Conservation (phyloP, 2,113 vertebrate species). For the Cottus gobio region DNA sequence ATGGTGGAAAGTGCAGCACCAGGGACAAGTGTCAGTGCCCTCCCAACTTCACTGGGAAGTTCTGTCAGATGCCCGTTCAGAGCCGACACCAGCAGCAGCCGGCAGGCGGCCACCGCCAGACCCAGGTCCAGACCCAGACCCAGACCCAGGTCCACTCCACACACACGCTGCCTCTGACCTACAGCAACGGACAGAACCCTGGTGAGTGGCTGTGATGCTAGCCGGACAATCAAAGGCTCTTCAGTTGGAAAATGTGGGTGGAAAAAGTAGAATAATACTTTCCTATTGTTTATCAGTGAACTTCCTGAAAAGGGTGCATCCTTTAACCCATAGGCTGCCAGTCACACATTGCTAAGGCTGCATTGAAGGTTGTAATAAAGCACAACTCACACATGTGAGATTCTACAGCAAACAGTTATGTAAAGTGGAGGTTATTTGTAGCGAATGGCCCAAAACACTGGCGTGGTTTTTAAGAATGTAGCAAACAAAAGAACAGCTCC, state of each 20-base stretch:
- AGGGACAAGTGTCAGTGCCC: conserved; percentile 98
- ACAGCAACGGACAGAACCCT: conserved; percentile 91
- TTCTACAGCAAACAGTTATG: neutral
- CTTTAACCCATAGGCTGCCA: neutral
- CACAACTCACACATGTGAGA: neutral
- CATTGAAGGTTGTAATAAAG: neutral
- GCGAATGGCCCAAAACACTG: conserved; percentile 3
- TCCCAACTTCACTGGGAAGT: conserved; percentile 95
- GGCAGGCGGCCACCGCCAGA: too few species aligned
- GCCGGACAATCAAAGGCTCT: neutral
- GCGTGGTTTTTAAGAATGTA: neutral
- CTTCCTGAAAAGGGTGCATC: too few species aligned
- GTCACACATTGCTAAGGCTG: neutral
- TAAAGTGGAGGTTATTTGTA: neutral
- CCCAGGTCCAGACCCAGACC: conserved; percentile 92
- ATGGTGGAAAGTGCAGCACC: conserved; percentile 94
- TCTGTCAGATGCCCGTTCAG: conserved; percentile 93
- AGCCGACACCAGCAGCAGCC: conserved; percentile 79
- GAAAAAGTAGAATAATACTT: neutral
- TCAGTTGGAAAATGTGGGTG: neutral
- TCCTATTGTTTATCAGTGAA: neutral
- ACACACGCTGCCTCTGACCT: conserved; percentile 94
- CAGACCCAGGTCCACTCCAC: conserved; percentile 92
- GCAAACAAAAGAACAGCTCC: neutral
- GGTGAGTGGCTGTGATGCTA: conserved; percentile 79